Evolutionary conservation across 2,797 vertebrate species (phyloP), one percentile per base, ranked within the genome.

Genomic region (Craterocephalus amniculus): DNA sequence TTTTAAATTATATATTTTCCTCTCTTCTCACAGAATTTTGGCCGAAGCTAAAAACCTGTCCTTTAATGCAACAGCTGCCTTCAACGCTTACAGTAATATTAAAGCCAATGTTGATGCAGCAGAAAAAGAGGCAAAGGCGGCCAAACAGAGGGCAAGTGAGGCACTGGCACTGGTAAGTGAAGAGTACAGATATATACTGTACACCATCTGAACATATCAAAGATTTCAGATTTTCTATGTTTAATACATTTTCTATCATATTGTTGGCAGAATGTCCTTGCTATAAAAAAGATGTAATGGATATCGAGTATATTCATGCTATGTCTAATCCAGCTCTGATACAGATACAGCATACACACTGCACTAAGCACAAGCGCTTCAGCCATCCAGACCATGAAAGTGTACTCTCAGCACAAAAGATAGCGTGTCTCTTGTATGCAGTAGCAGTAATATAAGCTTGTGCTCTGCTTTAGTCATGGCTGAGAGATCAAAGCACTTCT

Each of bases 11-110:
- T 48, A 1, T 57, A 12, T 38, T 45, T 52, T 1, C 20, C 14
- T 13, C 20, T 6, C 14, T 6, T 11, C 61, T 81, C 69, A 74
- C 90, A 99, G 97, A 77, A 99, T 99, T 90, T 95, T 99, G 55
- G 95, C 95, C 4, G 97, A 98, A 66, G 97, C 97, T 38, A 99
- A 96, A 91, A 99, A 97, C 67, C 92, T 99, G 57, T 99, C 98
- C 83, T 97, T 98, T 89, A 99, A 99, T 70, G 97, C 98, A 72
- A 99, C 98, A 0, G 96, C 95, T 62, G 98, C 98, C 66, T 98
- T 99, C 92, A 97, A 95, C 54, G 97, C 97, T 68, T 99, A 99
- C 54, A 97, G 93, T 75, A 98, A 97, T 84, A 99, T 99, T 89
- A 99, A 98, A 85, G 93, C 96, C 49, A 90, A 93, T 59, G 95